These are phyloP conservation scores for Cotesia vestalis DNA, from an alignment of 1,140 invertebrate species.

Conservation along the genomic window DNA sequence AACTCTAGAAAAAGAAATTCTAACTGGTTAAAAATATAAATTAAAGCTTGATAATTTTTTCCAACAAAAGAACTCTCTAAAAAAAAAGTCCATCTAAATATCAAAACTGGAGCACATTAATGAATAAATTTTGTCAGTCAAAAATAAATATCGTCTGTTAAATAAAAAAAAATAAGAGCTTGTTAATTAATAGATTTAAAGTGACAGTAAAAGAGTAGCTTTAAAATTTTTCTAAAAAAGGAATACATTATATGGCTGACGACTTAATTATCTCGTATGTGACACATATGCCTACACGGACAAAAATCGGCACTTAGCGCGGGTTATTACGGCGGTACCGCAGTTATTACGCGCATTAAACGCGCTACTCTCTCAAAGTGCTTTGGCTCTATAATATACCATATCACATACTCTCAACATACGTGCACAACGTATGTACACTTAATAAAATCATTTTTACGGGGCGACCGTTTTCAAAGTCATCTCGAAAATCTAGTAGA, in stretches of 20 bases:
- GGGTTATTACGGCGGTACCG: conserved; percentile 27
- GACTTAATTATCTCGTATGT: conserved; percentile 28
- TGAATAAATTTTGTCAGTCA: too few relatives aligned
- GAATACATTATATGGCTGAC: conserved; percentile 24
- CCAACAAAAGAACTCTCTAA: too few relatives aligned
- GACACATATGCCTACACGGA: background rate
- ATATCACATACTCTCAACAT: too few relatives aligned
- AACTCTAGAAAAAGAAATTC: too few relatives aligned
- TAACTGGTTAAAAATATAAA: too few relatives aligned
- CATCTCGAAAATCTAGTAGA: background rate
- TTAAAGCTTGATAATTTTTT: too few relatives aligned
- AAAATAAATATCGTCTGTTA: too few relatives aligned
- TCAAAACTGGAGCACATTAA: too few relatives aligned
- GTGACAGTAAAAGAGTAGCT: background rate
- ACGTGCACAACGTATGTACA: background rate
- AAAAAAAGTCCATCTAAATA: too few relatives aligned
- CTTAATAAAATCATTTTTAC: background rate
- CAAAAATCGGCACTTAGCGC: conserved; percentile 30
- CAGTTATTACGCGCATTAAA: conserved; percentile 33
- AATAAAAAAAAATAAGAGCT: background rate
- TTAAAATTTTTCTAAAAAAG: background rate
- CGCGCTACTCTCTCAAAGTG: conserved; percentile 17
- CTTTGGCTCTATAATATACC: conserved; percentile 5
- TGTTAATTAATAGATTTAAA: background rate
- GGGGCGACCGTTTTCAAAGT: conserved; percentile 6